Evolutionary conservation across 2,888 invertebrate species (phyloP).

Genomic region (Synergus umbraculus): DNA sequence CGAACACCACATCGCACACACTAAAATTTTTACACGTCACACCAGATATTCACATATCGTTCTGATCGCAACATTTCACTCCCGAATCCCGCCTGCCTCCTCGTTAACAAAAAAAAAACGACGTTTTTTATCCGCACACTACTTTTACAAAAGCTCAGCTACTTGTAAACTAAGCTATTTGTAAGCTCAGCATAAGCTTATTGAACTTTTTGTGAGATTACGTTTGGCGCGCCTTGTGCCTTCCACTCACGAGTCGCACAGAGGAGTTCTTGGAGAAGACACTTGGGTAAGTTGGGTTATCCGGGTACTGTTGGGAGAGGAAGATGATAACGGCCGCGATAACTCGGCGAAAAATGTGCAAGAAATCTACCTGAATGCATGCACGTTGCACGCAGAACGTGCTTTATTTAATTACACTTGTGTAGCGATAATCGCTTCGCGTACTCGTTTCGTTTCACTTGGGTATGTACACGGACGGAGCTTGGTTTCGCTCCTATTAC

Average conservation of each 20-base stretch:
- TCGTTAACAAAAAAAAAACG: conserved; percentile 46
- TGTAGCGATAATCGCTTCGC: conserved; percentile 33
- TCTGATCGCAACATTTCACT: conserved; percentile 53
- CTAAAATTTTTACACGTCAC: conserved; percentile 66
- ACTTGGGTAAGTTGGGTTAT: conserved; percentile 27
- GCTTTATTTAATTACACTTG: conserved; percentile 21
- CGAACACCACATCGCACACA: conserved; percentile 73
- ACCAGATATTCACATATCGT: conserved; percentile 61
- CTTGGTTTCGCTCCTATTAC: conserved; percentile 75
- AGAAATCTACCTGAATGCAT: conserved; percentile 47
- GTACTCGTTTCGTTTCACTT: conserved; percentile 60
- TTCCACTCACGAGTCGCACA: conserved; percentile 24
- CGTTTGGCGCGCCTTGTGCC: conserved; percentile 23
- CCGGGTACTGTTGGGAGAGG: conserved; percentile 24
- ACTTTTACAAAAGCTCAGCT: background rate
- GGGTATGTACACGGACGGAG: conserved; percentile 72
- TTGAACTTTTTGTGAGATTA: conserved; percentile 16
- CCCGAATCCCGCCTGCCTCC: conserved; percentile 58
- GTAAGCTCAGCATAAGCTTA: background rate
- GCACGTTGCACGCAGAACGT: conserved; percentile 40
- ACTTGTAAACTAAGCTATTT: background rate
- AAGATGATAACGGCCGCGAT: conserved; percentile 14
- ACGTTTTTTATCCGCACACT: background rate
- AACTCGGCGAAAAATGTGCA: conserved; percentile 43
- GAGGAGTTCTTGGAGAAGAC: conserved; percentile 37